phyloP scores from a whole-genome alignment of 2,888 invertebrate genomes.

The Podabrus alpinus region DNA sequence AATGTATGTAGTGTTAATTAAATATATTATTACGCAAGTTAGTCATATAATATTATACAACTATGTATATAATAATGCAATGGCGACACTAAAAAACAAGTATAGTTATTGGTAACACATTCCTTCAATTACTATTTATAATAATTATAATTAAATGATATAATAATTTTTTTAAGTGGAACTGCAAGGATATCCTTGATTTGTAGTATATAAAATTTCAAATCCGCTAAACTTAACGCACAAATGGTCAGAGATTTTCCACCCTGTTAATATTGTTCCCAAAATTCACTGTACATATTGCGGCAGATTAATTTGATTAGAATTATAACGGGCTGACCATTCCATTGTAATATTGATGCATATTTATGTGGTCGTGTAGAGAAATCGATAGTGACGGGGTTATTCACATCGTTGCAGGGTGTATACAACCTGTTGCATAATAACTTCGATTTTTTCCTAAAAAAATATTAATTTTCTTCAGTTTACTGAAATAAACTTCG shows the following conservation, averaged over 20 bases:
- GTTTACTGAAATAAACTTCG: neutral
- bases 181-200: too few species aligned
- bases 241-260: neutral
- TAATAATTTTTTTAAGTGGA: too few species aligned
- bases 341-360: neutral
- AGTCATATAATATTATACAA: too few species aligned
- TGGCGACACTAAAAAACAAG: too few species aligned
- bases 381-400: neutral
- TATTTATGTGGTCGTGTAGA: neutral
- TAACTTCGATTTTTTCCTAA: neutral
- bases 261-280: neutral
- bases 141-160: too few species aligned
- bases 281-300: neutral
- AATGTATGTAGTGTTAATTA: too few species aligned
- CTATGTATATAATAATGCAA: too few species aligned
- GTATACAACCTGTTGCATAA: neutral
- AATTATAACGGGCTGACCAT: neutral
- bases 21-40: too few species aligned
- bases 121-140: too few species aligned
- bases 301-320: neutral
- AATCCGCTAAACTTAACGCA: neutral
- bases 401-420: neutral
- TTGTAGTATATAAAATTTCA: too few species aligned
- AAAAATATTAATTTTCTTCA: neutral
- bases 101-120: too few species aligned